A percentile compares a stretch with the other conserved stretches of the same genome.
Evolutionary conservation across 92 coral and sea anemone species (phyloP).

Genomic region (Metridium senile): DNA sequence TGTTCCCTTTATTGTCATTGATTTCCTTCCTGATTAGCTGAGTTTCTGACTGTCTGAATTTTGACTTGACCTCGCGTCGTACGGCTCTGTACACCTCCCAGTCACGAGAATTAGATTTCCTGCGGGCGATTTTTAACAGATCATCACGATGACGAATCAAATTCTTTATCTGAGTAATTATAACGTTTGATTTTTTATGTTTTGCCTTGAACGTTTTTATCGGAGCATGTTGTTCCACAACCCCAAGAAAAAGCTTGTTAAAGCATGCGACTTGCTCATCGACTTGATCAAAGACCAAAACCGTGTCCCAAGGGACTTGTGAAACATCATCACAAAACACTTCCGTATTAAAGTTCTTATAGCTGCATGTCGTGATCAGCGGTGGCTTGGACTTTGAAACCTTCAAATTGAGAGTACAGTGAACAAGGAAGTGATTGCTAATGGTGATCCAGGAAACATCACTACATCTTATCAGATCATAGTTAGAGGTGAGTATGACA

Average conservation of each 20-base stretch:
- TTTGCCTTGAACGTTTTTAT: constrained; percentile 45
- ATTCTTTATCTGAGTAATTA: constrained; percentile 28
- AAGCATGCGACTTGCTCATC: constrained; percentile 36
- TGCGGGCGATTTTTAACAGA: constrained; percentile 17
- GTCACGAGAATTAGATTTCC: constrained; percentile 13
- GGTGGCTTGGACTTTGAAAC: constrained; percentile 21
- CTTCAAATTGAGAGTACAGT: constrained; percentile 33
- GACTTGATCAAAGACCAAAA: constrained; percentile 25
- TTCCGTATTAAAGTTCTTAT: constrained; percentile 41
- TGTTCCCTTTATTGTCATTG: constrained; percentile 25
- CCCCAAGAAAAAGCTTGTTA: constrained; percentile 46
- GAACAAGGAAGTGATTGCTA: constrained; percentile 54
- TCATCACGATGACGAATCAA: constrained; percentile 28
- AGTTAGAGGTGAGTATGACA: constrained; percentile 30
- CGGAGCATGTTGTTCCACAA: constrained; percentile 51
- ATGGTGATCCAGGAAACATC: constrained; percentile 21
- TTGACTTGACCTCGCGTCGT: constrained; percentile 43
- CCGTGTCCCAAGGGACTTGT: constrained; percentile 47
- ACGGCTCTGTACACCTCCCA: constrained; percentile 31
- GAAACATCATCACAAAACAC: constrained; percentile 31
- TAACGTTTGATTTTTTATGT: constrained; percentile 38
- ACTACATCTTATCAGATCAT: constrained; percentile 12
- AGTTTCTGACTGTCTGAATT: constrained; percentile 29
- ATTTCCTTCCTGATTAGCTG: constrained; percentile 26
- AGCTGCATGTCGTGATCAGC: constrained; percentile 36